Conservation (phyloP, 2,797 vertebrate species). For the Naso thynnoides region DNA sequence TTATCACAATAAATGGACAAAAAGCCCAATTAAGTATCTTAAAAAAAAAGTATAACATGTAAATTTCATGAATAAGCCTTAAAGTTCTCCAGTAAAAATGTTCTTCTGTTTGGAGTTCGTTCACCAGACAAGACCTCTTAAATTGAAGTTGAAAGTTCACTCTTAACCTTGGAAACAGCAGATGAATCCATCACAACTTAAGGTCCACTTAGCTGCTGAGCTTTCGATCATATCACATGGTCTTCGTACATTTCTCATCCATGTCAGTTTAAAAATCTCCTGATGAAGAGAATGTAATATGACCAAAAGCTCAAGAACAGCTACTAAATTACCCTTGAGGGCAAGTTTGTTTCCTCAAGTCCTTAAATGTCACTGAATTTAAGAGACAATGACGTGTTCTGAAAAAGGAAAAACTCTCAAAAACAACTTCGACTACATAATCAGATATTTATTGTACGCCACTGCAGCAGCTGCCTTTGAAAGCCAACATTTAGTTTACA, state of each 20-base stretch:
- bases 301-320: no score
- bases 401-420: not conserved
- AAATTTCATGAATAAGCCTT: not conserved
- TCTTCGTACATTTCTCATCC: not conserved
- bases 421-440: conserved; percentile 30
- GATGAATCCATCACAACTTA: not conserved
- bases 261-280: not conserved
- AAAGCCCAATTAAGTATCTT: no score
- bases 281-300: not conserved
- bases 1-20: no score
- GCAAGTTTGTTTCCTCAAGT: not conserved
- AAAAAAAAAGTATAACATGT: no score
- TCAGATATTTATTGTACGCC: conserved; percentile 66
- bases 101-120: not conserved
- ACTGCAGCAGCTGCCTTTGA: conserved; percentile 54
- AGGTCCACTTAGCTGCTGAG: not conserved
- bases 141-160: not conserved
- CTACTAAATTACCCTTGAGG: not conserved
- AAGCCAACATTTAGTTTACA: conserved; percentile 63
- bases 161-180: not conserved
- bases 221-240: not conserved
- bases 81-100: not conserved
- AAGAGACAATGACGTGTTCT: not conserved
- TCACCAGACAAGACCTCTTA: not conserved
- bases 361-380: not conserved